phyloP scores from a whole-genome alignment of 2,113 vertebrate species.

The Larimichthys crocea region DNA sequence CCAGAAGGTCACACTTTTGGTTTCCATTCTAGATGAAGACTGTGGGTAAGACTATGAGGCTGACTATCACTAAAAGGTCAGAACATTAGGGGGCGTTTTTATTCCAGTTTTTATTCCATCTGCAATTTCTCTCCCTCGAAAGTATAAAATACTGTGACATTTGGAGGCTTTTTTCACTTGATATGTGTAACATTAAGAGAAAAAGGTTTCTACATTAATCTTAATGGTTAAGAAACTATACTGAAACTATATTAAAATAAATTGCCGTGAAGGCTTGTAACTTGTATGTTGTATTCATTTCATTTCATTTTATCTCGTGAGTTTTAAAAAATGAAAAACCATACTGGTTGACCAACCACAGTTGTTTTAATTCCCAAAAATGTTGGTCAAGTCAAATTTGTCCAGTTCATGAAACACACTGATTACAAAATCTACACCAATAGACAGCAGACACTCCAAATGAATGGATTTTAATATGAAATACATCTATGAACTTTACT shows the following conservation, averaged over 20 bases:
- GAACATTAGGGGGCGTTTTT: slow-evolving; percentile 42
- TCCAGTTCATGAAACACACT: not conserved
- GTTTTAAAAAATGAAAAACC: too few relatives aligned
- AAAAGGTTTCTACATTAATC: slow-evolving; percentile 30
- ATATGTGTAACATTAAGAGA: slow-evolving; percentile 6
- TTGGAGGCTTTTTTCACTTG: slow-evolving; percentile 22
- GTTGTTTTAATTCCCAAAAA: not conserved
- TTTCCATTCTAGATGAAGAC: slow-evolving; percentile 19
- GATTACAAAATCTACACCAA: not conserved
- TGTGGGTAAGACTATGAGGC: slow-evolving; percentile 8
- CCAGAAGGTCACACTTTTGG: slow-evolving; percentile 56
- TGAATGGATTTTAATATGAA: not conserved
- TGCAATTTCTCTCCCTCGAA: not conserved
- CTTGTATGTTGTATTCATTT: not conserved
- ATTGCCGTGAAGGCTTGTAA: not conserved
- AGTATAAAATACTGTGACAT: slow-evolving; percentile 55
- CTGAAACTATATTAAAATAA: not conserved
- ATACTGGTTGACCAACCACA: not conserved
- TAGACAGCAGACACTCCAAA: not conserved
- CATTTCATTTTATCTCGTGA: not conserved
- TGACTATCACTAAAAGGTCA: slow-evolving; percentile 56
- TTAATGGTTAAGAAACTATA: not conserved
- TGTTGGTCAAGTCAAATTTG: not conserved
- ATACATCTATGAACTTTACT: not conserved
- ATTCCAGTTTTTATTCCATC: slow-evolving; percentile 30